Evolutionary conservation across 1,140 invertebrate species (phyloP).

Genomic region (Apolygus lucorum): DNA sequence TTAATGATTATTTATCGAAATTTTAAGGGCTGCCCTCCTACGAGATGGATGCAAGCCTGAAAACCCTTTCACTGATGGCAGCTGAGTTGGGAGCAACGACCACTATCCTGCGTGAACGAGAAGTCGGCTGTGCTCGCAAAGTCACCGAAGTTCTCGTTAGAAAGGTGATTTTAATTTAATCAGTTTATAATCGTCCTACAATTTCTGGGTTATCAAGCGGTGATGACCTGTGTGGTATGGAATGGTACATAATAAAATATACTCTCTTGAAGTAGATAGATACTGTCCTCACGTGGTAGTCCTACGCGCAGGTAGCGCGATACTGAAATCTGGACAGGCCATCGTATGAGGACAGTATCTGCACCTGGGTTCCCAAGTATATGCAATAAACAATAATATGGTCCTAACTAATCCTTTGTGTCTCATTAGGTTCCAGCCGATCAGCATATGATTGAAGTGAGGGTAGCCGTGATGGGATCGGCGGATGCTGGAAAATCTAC

Average conservation of each 20-base stretch:
- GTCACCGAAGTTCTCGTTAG: conserved; percentile 84
- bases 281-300: too few species aligned
- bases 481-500: conserved; percentile 92
- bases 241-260: too few species aligned
- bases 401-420: too few species aligned
- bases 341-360: too few species aligned
- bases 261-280: too few species aligned
- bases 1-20: neutral
- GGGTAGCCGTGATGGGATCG: conserved; percentile 86
- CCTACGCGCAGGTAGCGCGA: too few species aligned
- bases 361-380: too few species aligned
- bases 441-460: conserved; percentile 78
- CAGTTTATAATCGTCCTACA: neutral
- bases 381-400: too few species aligned
- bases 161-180: conserved; percentile 50
- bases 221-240: too few species aligned
- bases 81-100: conserved; percentile 69
- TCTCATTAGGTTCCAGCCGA: conserved; percentile 64
- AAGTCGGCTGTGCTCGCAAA: conserved; percentile 41
- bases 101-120: conserved; percentile 55
- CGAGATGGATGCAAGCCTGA: conserved; percentile 74
- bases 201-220: too few species aligned
- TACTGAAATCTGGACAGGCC: too few species aligned
- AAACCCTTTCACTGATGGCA: conserved; percentile 78
- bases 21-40: conserved; percentile 52